Percentiles rank a stretch among this genome's conserved stretches.
Conservation (phyloP, 2,888 invertebrate genomes). For the Lymantria dispar region DNA sequence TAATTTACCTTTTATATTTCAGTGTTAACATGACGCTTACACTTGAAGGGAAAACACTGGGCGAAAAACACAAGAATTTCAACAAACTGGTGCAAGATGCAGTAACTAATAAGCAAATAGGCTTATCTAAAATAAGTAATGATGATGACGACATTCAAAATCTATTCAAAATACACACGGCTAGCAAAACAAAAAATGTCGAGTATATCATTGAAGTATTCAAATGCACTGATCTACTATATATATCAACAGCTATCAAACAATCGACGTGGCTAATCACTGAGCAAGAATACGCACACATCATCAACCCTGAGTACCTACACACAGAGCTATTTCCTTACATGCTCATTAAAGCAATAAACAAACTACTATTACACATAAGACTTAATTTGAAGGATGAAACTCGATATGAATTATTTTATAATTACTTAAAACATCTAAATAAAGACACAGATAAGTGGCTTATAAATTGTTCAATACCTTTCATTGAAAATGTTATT, state of each 20-base stretch:
- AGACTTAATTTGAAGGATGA: slow-evolving; percentile 55
- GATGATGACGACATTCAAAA: slow-evolving; percentile 49
- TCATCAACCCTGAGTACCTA: slow-evolving; percentile 60
- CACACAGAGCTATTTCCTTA: slow-evolving; percentile 47
- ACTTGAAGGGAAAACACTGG: slow-evolving; percentile 37
- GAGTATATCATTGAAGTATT: slow-evolving; percentile 52
- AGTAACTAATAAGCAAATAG: slow-evolving; percentile 20
- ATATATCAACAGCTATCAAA: slow-evolving; percentile 58
- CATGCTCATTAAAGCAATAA: slow-evolving; percentile 55
- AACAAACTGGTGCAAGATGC: slow-evolving; percentile 46
- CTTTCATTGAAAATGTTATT: slow-evolving; percentile 47
- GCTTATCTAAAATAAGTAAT: slow-evolving; percentile 31
- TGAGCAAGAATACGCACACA: slow-evolving; percentile 50
- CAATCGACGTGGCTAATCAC: slow-evolving; percentile 56
- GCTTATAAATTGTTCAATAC: slow-evolving; percentile 56
- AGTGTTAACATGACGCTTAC: slow-evolving; percentile 32
- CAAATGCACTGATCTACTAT: slow-evolving; percentile 57
- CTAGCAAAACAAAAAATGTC: slow-evolving; percentile 45
- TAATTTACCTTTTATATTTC: slow-evolving; percentile 1
- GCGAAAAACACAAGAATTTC: slow-evolving; percentile 46
- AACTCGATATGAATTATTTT: slow-evolving; percentile 56
- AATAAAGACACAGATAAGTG: slow-evolving; percentile 47
- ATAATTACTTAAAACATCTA: slow-evolving; percentile 42
- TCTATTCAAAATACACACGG: slow-evolving; percentile 58
- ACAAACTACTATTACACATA: slow-evolving; percentile 54